A percentile compares a stretch with the other conserved stretches of the same genome.
Conservation (phyloP, 2,888 invertebrate genomes). For the Drosophila phalerata region DNA sequence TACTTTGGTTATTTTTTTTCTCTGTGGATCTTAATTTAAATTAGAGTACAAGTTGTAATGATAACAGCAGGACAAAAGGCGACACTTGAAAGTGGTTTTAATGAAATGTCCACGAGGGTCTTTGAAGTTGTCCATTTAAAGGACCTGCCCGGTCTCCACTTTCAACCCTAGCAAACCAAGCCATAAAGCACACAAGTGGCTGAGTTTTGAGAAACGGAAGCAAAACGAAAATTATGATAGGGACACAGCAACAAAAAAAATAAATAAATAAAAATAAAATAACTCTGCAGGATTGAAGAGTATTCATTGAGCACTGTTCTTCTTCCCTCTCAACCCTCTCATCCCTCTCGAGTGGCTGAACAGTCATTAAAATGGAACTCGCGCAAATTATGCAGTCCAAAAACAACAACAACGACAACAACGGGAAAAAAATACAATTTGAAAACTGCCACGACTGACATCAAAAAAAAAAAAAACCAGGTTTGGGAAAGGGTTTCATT, state of each 20-base stretch:
- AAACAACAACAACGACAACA: conserved; percentile 15
- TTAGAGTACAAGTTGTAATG: conserved; percentile 53
- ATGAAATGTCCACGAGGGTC: conserved; percentile 62
- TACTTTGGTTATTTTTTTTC: conserved; percentile 7
- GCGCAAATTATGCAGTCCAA: conserved; percentile 62
- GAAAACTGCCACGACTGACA: conserved; percentile 29
- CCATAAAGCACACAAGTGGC: conserved; percentile 42
- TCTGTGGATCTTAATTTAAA: conserved; percentile 36
- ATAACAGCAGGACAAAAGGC: conserved; percentile 29
- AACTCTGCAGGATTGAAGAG: not conserved
- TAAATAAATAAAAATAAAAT: not conserved
- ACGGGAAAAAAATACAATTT: conserved; percentile 15
- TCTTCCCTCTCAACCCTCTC: not conserved
- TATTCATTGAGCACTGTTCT: conserved; percentile 5
- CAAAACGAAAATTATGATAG: conserved; percentile 68
- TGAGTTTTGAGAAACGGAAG: conserved; percentile 47
- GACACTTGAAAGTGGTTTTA: conserved; percentile 53
- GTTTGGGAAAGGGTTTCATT: conserved; percentile 9
- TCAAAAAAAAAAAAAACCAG: conserved; percentile 11
- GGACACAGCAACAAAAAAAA: conserved; percentile 15
- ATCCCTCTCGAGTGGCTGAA: conserved; percentile 21
- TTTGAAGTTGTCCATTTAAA: conserved; percentile 69
- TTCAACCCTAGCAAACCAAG: not conserved
- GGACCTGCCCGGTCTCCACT: not conserved
- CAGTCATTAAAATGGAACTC: conserved; percentile 71